Conservation (phyloP, 1,140 invertebrate species). For the Caenorhabditis tropicalis region DNA sequence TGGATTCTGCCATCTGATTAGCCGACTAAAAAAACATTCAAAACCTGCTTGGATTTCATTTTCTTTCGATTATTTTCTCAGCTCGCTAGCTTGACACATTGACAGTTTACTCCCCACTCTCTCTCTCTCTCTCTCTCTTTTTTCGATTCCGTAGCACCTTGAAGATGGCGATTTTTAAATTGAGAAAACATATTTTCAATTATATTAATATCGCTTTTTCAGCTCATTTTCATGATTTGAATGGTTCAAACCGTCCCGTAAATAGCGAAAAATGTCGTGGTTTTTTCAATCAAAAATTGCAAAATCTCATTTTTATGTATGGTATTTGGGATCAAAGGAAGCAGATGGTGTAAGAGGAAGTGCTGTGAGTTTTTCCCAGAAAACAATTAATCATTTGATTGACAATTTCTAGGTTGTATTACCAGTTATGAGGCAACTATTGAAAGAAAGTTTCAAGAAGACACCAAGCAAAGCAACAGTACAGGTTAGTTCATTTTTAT, state of each 20-base stretch:
- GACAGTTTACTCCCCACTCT: constrained; percentile 29
- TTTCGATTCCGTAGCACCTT: not conserved
- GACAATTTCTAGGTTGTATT: constrained; percentile 75
- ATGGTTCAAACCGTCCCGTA: not conserved
- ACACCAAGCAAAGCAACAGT: constrained; percentile 89
- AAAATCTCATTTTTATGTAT: constrained; percentile 95
- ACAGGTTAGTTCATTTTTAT: constrained; percentile 65
- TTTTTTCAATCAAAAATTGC: constrained; percentile 49
- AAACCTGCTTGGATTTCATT: constrained; percentile 19
- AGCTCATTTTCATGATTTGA: constrained; percentile 17
- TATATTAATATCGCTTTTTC: not conserved
- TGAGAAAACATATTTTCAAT: not conserved
- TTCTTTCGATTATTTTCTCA: constrained; percentile 8
- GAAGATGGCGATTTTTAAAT: not conserved
- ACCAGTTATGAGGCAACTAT: constrained; percentile 83
- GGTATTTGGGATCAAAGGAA: constrained; percentile 95
- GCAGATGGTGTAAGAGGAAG: constrained; percentile 84
- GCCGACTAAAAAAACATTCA: constrained; percentile 35
- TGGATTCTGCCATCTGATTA: not conserved
- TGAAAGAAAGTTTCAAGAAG: constrained; percentile 83
- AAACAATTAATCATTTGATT: not conserved
- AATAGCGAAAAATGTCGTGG: constrained; percentile 43
- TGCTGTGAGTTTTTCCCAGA: constrained; percentile 73
- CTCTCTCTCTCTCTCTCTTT: too few relatives aligned
- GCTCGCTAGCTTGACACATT: constrained; percentile 32